Evolutionary conservation across 2,797 vertebrate species (phyloP), one percentile per base, ranked within the genome.

Genomic region (Pygocentrus nattereri): DNA sequence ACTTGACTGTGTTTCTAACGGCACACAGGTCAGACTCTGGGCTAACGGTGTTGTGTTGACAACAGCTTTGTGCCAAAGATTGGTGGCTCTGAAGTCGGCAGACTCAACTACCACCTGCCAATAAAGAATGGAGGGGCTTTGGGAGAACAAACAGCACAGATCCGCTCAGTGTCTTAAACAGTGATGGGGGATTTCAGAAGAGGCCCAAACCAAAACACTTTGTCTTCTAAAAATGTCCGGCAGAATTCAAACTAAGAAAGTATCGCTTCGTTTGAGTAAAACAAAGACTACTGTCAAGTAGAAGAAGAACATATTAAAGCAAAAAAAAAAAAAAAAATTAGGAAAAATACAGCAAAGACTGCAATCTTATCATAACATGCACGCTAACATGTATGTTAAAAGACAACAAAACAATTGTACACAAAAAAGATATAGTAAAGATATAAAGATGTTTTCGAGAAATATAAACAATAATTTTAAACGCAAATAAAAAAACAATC

Each of bases 21-120:
- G 80, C 76, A 84, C 78, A 65, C 68, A 72, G 78, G 82, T 82
- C 78, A 58, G 72, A 68, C 84, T 69, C 61, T n/a, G 69, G 79
- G 41, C 83, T 83, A 88, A 85, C 85, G 59, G 79, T 80, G 83
- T 81, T 84, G 68, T 87, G 88, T 86, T 90, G 88, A 90, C 85
- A 88, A 88, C 69, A 82, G 82, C 67, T 79, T 84, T 86, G 77
- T 82, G 77, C 74, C 76, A 85, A 79, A 78, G 73, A 82, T 75
- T 81, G 82, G 81, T 74, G 81, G 84, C 79, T 80, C 86, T 86
- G 70, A 82, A 85, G 84, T 78, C 64, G 23, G 71, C 76, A 83
- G 79, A 82, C 82, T 87, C 82, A 85, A 85, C 80, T 82, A 84
- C 69, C 84, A 87, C 85, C 88, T 89, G 86, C 86, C 85, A 85